Conservation (phyloP, 2,888 invertebrate species). For the Leptinotarsa tumamoca region DNA sequence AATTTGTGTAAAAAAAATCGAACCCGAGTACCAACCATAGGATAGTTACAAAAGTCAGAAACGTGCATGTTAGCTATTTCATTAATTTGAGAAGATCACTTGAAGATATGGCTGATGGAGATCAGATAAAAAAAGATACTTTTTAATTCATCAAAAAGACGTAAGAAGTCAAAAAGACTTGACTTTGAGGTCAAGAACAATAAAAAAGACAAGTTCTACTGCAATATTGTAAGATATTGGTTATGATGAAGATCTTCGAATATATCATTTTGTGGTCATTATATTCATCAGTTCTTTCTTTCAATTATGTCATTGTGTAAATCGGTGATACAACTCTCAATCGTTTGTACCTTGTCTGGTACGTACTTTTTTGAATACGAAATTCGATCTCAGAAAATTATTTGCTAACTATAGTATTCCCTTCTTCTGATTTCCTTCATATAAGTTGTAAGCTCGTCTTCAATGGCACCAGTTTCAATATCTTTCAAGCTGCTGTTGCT, state of each 20-base stretch:
- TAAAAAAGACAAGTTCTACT: too few species aligned
- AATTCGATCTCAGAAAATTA: background rate
- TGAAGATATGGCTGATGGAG: too few species aligned
- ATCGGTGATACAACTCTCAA: background rate
- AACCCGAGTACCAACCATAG: too few species aligned
- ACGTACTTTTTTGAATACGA: background rate
- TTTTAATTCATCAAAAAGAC: too few species aligned
- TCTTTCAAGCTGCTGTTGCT: conserved; percentile 66
- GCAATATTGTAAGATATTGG: too few species aligned
- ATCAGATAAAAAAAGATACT: too few species aligned
- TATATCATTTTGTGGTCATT: background rate
- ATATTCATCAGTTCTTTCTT: background rate
- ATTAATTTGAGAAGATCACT: too few species aligned
- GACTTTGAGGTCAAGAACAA: too few species aligned
- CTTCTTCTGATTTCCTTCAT: conserved; percentile 55
- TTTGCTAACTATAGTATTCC: conserved; percentile 44
- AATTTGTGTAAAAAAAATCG: too few species aligned
- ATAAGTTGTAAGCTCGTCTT: conserved; percentile 67
- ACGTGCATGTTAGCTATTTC: too few species aligned
- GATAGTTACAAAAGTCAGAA: too few species aligned
- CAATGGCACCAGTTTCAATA: conserved; percentile 63
- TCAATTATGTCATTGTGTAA: background rate
- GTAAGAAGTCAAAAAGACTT: too few species aligned
- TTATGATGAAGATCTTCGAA: background rate
- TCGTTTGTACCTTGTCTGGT: background rate